Evolutionary conservation across 2,113 vertebrate genomes (phyloP), one percentile per base, ranked within the genome.

Genomic region (Lophochroa leadbeateri): DNA sequence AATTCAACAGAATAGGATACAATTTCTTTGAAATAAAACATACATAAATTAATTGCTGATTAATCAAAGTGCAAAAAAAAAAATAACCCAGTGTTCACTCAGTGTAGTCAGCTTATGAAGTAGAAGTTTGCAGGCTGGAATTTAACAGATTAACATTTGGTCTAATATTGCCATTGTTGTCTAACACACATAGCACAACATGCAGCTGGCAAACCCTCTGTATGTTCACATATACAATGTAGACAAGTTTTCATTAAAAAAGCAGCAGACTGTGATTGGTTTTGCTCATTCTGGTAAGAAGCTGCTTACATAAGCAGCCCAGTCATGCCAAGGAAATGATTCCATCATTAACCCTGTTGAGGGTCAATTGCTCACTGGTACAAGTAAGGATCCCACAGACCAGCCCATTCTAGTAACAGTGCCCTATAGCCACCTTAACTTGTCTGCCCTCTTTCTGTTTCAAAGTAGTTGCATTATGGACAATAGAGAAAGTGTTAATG

Each of bases 381-480:
- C 0, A 1, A 53, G 5, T 11, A 17, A 53, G 17, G n/a, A 33
- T 19, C 15, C 74, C 11, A 2, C 60, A 84, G 61, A 75, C 2
- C 24, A 65, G 8, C 8, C 17, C n/a, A 25, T 35, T 31, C 11
- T 25, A 39, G 10, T 39, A 31, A 20, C 15, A 27, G 9, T 10
- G 4, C 7, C 64, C 7, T 6, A 2, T 24, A 68, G 3, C 0
- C 12, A 9, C 13, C 25, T 83, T 0, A 0, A 9, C 20, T 49
- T 81, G 3, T 39, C 64, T 50, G n/a, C 1, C 6, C 8, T 71
- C 39, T 43, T 78, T 89, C 46, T 83, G 4, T 50, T 81, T 57
- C 7, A 6, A 53, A 50, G 43, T 17, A 86, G 12, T 17, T 67
- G 29, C 14, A 13, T 6, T 37, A 14, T 1, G 2, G 13, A 27